A percentile compares a stretch with the other conserved stretches of the same genome.
phyloP scores from a whole-genome alignment of 2,797 vertebrate genomes.

The Dendrocincla fuliginosa region DNA sequence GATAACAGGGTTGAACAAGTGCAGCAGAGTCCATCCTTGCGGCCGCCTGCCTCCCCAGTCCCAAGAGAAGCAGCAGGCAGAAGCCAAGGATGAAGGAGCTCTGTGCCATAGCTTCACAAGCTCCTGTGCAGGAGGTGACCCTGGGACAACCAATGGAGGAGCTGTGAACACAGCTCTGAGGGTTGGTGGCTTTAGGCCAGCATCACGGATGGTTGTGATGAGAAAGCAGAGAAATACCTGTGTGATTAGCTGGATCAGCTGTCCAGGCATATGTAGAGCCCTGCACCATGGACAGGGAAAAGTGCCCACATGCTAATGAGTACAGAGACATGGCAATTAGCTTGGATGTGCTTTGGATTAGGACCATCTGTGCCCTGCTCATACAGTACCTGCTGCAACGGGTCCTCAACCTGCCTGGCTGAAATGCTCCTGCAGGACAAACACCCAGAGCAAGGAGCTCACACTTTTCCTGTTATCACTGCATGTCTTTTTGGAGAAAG shows the following conservation, averaged over 20 bases:
- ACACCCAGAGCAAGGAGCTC: background rate
- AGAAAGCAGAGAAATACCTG: background rate
- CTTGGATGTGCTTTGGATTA: background rate
- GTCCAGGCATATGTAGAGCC: background rate
- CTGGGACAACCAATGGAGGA: background rate
- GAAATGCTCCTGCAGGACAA: background rate
- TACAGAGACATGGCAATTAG: conserved; percentile 17
- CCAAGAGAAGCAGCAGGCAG: background rate
- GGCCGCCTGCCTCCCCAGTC: fast-evolving
- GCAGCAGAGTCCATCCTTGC: background rate
- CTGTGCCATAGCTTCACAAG: fast-evolving
- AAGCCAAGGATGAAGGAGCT: background rate
- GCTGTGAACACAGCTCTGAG: background rate
- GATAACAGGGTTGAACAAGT: background rate
- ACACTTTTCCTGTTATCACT: background rate
- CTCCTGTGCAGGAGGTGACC: fast-evolving
- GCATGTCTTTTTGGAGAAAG: background rate
- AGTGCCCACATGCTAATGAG: background rate
- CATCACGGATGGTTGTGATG: fast-evolving
- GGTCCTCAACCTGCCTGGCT: background rate
- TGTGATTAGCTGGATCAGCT: background rate
- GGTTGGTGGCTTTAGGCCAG: background rate
- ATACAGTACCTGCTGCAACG: background rate
- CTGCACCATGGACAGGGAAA: background rate
- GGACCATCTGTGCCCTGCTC: conserved; percentile 29